Evolutionary conservation across 2,888 invertebrate species (phyloP).

Genomic region (Liodrosophila aerea): DNA sequence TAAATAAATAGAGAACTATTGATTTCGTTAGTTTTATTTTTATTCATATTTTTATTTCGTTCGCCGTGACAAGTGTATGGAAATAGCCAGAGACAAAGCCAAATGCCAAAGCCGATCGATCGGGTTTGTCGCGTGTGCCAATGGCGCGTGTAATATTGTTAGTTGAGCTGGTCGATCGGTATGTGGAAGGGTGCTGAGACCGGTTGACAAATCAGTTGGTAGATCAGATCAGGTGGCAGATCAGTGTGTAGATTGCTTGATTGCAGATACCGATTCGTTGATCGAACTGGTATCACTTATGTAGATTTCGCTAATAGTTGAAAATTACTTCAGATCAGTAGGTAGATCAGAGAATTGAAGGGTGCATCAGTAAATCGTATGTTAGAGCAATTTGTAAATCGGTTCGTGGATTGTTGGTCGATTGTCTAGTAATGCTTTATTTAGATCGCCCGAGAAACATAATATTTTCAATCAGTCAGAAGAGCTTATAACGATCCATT

Average conservation of each 20-base stretch:
- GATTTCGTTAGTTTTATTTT: constrained; percentile 11
- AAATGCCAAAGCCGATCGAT: constrained; percentile 19
- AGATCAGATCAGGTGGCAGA: background rate
- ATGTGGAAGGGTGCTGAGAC: background rate
- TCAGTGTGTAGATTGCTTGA: too few relatives aligned
- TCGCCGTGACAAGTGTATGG: constrained; percentile 60
- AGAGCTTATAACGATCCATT: too few relatives aligned
- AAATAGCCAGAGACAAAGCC: constrained; percentile 45
- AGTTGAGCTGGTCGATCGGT: constrained; percentile 9
- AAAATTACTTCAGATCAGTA: constrained; percentile 1
- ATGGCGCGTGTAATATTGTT: constrained; percentile 33
- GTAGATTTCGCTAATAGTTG: too few relatives aligned
- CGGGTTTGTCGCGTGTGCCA: constrained; percentile 51
- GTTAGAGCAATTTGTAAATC: too few relatives aligned
- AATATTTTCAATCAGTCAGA: too few relatives aligned
- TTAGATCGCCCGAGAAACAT: too few relatives aligned
- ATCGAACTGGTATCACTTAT: too few relatives aligned
- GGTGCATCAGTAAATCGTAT: constrained; percentile 6
- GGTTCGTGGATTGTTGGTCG: too few relatives aligned
- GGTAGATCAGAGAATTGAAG: too few relatives aligned
- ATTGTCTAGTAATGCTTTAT: too few relatives aligned
- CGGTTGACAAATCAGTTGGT: background rate
- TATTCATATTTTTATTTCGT: too few relatives aligned
- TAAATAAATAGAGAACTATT: constrained; percentile 15
- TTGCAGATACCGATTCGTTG: background rate